A percentile compares a stretch with the other conserved stretches of the same genome.
Evolutionary conservation across 2,113 vertebrate species (phyloP).

Genomic region (Entelurus aequoreus): DNA sequence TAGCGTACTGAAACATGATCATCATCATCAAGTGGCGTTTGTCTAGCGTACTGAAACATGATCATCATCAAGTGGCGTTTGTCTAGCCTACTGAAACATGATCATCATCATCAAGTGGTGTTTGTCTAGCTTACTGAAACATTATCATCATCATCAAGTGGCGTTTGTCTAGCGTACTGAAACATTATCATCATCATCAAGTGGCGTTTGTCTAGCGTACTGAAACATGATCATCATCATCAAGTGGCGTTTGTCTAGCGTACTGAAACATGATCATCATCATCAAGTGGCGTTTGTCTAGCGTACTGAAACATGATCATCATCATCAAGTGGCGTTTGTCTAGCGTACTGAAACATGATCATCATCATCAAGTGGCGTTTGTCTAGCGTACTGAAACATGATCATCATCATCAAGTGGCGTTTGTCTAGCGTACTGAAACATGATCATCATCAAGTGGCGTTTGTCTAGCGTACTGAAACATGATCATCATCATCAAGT

Average conservation of each 20-base stretch:
- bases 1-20: not conserved
- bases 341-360: not conserved
- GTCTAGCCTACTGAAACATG: not conserved
- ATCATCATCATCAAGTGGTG: not conserved
- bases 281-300: too few species aligned
- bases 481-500: not conserved
- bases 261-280: not conserved
- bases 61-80: not conserved
- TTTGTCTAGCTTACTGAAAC: not conserved
- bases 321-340: too few species aligned
- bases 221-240: not conserved
- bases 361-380: not conserved
- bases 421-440: not conserved
- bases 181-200: not conserved
- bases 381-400: not conserved
- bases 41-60: not conserved
- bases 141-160: not conserved
- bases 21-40: not conserved
- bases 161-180: not conserved
- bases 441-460: not conserved
- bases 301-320: not conserved
- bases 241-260: too few species aligned
- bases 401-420: not conserved
- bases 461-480: not conserved
- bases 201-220: too few species aligned